Percentiles rank a stretch among this genome's conserved stretches.
These are phyloP conservation scores for Yponomeuta cagnagella DNA, from an alignment of 2,888 invertebrate genomes.

Conservation along the genomic window DNA sequence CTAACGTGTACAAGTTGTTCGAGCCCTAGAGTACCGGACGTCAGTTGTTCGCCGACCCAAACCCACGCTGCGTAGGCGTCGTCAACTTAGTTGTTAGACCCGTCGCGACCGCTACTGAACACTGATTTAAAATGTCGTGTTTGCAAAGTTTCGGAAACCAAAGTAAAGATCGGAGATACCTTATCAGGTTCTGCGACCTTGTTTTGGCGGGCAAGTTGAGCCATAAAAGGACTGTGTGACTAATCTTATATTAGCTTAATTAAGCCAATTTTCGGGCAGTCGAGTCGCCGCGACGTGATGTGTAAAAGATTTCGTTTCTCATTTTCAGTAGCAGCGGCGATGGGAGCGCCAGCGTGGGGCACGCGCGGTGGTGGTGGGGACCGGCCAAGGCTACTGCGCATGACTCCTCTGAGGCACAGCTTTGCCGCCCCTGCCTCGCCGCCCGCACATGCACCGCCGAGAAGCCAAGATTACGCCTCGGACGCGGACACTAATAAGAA, in stretches of 20 bases:
- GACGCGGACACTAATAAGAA: slow-evolving; percentile 77
- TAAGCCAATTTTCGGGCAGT: neutral
- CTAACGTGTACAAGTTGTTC: slow-evolving; percentile 6
- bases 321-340: slow-evolving; percentile 23
- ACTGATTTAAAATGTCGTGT: neutral
- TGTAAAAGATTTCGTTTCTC: neutral
- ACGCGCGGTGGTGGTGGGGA: slow-evolving; percentile 63
- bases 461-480: slow-evolving; percentile 70
- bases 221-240: neutral
- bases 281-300: neutral
- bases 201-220: slow-evolving; percentile 2
- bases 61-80: slow-evolving; percentile 55
- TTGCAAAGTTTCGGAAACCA: neutral
- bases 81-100: slow-evolving; percentile 5
- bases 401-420: slow-evolving; percentile 76
- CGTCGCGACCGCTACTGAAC: slow-evolving; percentile 2
- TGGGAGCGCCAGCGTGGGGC: slow-evolving; percentile 71
- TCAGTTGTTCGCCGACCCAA: slow-evolving; percentile 57
- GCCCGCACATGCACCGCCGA: slow-evolving; percentile 52
- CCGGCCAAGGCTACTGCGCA: slow-evolving; percentile 73
- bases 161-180: neutral
- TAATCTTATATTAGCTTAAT: neutral
- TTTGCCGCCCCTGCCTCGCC: slow-evolving; percentile 71
- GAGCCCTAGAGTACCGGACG: slow-evolving; percentile 47
- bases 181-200: neutral